These are phyloP conservation scores for Colius striatus DNA, from an alignment of 2,113 vertebrate species.

Conservation along the genomic window DNA sequence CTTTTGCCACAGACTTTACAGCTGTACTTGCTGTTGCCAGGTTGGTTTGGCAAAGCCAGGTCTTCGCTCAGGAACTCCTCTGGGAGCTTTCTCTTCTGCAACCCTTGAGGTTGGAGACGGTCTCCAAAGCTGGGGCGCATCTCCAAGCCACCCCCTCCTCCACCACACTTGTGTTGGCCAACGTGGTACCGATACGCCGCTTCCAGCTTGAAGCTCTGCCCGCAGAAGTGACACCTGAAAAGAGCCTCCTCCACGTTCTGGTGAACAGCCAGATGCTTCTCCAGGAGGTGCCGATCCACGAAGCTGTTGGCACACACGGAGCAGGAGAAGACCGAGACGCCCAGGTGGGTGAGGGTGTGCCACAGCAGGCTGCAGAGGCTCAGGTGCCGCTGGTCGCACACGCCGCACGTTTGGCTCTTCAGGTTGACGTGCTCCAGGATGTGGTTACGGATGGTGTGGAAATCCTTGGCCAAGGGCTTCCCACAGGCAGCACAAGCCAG, in stretches of 20 bases:
- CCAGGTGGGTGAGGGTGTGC: slow-evolving; percentile 89
- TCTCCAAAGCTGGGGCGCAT: slow-evolving; percentile 54
- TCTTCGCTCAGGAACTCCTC: slow-evolving; percentile 74
- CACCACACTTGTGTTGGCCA: slow-evolving; percentile 85
- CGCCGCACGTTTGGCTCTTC: slow-evolving; percentile 84
- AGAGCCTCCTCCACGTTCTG: slow-evolving; percentile 82
- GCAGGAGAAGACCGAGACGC: slow-evolving; percentile 89
- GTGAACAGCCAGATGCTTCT: slow-evolving; percentile 88
- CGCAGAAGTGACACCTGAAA: slow-evolving; percentile 80
- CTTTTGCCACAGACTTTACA: slow-evolving; percentile 95
- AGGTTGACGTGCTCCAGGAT: slow-evolving; percentile 86
- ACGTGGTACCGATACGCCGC: slow-evolving; percentile 89
- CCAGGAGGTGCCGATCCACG: slow-evolving; percentile 86
- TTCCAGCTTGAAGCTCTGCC: slow-evolving; percentile 82
- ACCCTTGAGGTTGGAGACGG: slow-evolving; percentile 44
- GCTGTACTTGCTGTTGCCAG: slow-evolving; percentile 89
- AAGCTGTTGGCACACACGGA: slow-evolving; percentile 90
- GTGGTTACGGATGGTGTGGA: slow-evolving; percentile 87
- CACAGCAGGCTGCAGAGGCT: slow-evolving; percentile 91
- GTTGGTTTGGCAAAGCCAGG: slow-evolving; percentile 60
- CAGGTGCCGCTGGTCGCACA: slow-evolving; percentile 88
- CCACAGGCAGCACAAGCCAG: slow-evolving; percentile 85
- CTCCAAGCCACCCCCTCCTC: slow-evolving; percentile 72
- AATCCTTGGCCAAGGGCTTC: slow-evolving; percentile 87
- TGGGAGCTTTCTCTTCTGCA: slow-evolving; percentile 77